Conservation (phyloP, 2,888 invertebrate species). For the Dermolepida albohirtum region DNA sequence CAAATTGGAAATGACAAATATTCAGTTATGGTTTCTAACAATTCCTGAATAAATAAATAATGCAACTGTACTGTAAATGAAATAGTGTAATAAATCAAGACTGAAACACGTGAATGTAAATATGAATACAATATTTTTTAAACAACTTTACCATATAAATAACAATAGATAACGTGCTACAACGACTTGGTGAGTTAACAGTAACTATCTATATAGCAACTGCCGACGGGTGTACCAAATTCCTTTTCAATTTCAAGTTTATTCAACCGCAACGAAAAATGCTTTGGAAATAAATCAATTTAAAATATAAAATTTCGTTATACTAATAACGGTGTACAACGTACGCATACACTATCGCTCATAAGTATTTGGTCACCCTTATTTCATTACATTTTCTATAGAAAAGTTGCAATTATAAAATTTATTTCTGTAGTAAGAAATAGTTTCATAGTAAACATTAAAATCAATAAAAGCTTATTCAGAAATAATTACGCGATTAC, state of each 20-base stretch:
- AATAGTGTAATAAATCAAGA: background rate
- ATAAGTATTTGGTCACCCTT: too few relatives aligned
- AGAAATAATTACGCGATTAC: too few relatives aligned
- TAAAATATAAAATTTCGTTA: background rate
- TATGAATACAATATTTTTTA: background rate
- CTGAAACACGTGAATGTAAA: background rate
- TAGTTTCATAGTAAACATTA: too few relatives aligned
- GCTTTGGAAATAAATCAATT: conserved; percentile 1
- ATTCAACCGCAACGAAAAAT: conserved; percentile 23
- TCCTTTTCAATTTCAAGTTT: conserved; percentile 26
- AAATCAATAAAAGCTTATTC: too few relatives aligned
- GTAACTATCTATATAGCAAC: conserved; percentile 20
- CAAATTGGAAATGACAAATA: too few relatives aligned
- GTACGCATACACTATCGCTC: too few relatives aligned
- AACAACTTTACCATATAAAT: background rate
- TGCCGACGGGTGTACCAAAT: conserved; percentile 5
- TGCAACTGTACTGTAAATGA: background rate
- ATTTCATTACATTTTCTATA: too few relatives aligned
- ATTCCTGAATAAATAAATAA: too few relatives aligned
- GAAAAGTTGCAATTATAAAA: too few relatives aligned
- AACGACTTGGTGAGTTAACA: conserved; percentile 13
- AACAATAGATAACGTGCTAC: background rate
- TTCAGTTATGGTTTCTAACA: too few relatives aligned
- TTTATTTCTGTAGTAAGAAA: too few relatives aligned
- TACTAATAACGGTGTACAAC: too few relatives aligned